Conservation (phyloP, 2,888 invertebrate genomes). For the Cosmopolites sordidus region DNA sequence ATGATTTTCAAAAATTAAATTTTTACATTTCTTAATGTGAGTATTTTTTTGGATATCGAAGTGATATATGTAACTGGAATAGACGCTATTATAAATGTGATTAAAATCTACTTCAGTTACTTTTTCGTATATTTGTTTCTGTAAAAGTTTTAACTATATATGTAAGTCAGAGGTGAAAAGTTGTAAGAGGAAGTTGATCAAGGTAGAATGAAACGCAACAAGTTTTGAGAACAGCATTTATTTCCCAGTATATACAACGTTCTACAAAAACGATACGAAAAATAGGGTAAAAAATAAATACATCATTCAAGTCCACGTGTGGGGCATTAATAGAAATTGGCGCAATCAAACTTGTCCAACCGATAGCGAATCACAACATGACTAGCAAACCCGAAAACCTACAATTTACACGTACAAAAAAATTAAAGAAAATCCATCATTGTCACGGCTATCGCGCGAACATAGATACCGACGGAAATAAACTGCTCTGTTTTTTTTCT, state of each 20-base stretch:
- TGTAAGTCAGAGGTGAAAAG: too few species aligned
- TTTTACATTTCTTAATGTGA: too few species aligned
- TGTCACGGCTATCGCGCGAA: slow-evolving; percentile 17
- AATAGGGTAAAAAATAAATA: slow-evolving; percentile 16
- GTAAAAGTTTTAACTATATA: too few species aligned
- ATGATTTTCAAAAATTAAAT: too few species aligned
- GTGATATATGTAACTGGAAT: too few species aligned
- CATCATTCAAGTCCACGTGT: slow-evolving; percentile 8
- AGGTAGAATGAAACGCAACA: too few species aligned
- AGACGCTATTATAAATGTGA: too few species aligned
- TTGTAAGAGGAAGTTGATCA: too few species aligned
- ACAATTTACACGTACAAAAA: slow-evolving; percentile 20
- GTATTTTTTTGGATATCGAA: too few species aligned
- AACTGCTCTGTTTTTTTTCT: slow-evolving; percentile 38
- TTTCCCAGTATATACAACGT: slow-evolving; percentile 25
- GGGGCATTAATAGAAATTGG: neutral
- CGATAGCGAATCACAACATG: slow-evolving; percentile 7
- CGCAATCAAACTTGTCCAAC: neutral
- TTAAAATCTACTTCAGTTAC: too few species aligned
- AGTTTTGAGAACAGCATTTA: slow-evolving; percentile 24
- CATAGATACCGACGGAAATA: slow-evolving; percentile 35
- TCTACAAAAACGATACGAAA: slow-evolving; percentile 29
- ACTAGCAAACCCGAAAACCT: slow-evolving; percentile 23
- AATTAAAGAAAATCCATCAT: neutral
- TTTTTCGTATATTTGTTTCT: too few species aligned